phyloP scores from a whole-genome alignment of 2,113 vertebrate species.

The Cynocephalus volans region DNA sequence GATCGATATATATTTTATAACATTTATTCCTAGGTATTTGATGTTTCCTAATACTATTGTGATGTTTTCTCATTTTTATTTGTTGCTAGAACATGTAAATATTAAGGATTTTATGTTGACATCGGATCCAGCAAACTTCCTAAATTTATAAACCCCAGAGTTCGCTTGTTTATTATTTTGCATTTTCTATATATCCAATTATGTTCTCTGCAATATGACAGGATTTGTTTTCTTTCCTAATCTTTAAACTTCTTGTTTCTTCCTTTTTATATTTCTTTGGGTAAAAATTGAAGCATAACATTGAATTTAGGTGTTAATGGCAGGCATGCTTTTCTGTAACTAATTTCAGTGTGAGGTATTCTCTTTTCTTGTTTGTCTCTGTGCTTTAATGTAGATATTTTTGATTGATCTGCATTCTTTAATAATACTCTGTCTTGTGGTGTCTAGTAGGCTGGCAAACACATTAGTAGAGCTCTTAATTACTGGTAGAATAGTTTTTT shows the following conservation, averaged over 20 bases:
- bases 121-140: neutral
- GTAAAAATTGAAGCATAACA: neutral
- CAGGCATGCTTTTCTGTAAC: neutral
- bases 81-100: neutral
- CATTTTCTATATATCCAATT: neutral
- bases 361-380: neutral
- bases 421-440: neutral
- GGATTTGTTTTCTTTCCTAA: neutral
- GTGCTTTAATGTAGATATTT: neutral
- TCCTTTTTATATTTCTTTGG: neutral
- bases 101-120: neutral
- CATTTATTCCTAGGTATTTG: neutral
- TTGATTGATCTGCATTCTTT: neutral
- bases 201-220: neutral
- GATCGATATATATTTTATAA: neutral
- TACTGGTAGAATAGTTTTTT: neutral
- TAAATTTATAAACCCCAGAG: neutral
- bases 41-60: neutral
- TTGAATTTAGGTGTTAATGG: neutral
- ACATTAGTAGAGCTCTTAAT: neutral
- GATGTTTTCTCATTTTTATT: neutral
- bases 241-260: neutral
- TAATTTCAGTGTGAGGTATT: neutral
- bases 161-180: neutral
- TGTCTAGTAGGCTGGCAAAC: neutral